phyloP scores from a whole-genome alignment of 2,113 vertebrate genomes.

The Aix galericulata region DNA sequence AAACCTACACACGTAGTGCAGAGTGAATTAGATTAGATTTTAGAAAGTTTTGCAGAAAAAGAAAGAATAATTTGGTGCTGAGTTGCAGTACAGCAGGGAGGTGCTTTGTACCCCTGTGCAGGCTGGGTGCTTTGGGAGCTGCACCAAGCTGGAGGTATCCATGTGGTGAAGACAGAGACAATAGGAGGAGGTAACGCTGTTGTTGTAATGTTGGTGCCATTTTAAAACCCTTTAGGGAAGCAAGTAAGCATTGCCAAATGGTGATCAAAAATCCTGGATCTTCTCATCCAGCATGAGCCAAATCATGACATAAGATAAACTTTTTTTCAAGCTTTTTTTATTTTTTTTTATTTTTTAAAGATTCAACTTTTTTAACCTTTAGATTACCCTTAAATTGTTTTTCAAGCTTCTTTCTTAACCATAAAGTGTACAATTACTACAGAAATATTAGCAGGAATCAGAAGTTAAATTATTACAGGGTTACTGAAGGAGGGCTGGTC shows the following conservation, averaged over 20 bases:
- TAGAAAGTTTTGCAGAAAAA: neutral
- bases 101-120: neutral
- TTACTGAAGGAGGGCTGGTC: neutral
- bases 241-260: conserved; percentile 20
- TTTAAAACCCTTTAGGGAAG: conserved; percentile 46
- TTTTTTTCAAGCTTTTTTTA: neutral
- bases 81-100: neutral
- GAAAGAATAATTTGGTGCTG: neutral
- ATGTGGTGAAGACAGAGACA: neutral
- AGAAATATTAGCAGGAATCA: neutral
- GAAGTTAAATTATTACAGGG: neutral
- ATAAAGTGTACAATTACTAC: neutral
- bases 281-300: neutral
- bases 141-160: neutral
- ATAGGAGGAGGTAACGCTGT: neutral
- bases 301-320: conserved; percentile 18
- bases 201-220: neutral
- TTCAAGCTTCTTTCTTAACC: neutral
- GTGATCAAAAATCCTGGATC: conserved; percentile 22
- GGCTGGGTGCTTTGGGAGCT: neutral
- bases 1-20: neutral
- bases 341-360: neutral
- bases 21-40: neutral
- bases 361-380: neutral
- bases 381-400: neutral